Base-by-base conservation (phyloP, 2,113 vertebrate genomes). In the Strix aluco region DNA sequence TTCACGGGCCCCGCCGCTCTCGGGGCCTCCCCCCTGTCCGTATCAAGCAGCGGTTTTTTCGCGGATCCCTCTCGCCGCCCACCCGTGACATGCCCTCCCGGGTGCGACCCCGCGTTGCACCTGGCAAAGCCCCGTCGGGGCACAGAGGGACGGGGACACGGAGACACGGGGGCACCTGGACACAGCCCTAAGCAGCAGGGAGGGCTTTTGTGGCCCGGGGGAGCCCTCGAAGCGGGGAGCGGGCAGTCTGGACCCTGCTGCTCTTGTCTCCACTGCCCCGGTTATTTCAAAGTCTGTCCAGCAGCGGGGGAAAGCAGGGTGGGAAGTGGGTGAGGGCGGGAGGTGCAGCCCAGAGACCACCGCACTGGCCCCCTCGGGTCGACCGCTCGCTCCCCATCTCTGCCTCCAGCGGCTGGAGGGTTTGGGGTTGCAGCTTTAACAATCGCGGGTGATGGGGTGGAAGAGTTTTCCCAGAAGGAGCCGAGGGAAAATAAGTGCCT, bases 101-200 rank as follows among this genome's bases (percentile, higher is more conserved):
- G 10, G 0, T 34, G 29, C 55, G 10, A 10, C 6, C n/a, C 47
- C 1, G 14, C 13, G 2, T 15, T 13, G n/a, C 16, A 5, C 36
- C 73, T 23, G 63, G 23, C 55, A 27, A 72, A 77, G 7, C 12
- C 44, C 34, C 23, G 0, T 11, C 13, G 25, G 42, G 42, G 4
- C 25, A 36, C 59, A 21, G 23, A 26, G 23, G 27, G 25, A 42
- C 40, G 40, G 40, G 52, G 78, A 29, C 18, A 29, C 18, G 13
- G 71, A 17, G n/a, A 49, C 72, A 30, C 4, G 2, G 42, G 61
- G 27, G 20, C 87, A 52, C 5, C 6, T 3, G 51, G 15, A 19
- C 17, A 2, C 23, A 47, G 17, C 38, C 42, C 51, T 17, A 5
- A 23, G 16, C 10, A 25, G 23, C 5, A 3, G 8, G 4, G 13